Evolutionary conservation across 2,113 vertebrate species (phyloP).

Genomic region (Mesembrinibis cayennensis): DNA sequence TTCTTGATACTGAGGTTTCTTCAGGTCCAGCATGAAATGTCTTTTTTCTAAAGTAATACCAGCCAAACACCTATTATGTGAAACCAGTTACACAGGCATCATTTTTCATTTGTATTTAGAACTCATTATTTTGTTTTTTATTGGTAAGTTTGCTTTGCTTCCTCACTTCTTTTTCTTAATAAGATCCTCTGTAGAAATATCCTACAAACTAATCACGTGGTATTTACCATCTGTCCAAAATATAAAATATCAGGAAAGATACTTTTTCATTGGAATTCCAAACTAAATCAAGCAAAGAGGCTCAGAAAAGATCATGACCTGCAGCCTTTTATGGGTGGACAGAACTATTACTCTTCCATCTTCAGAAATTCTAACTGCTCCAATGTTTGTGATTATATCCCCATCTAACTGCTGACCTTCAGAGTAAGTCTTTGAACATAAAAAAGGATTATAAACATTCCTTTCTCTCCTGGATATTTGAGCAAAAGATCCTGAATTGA

Average conservation of each 20-base stretch:
- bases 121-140: not conserved
- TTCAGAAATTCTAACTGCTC: not conserved
- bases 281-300: not conserved
- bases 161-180: not conserved
- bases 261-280: not conserved
- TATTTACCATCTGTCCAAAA: not conserved
- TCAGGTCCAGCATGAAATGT: not conserved
- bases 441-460: not conserved
- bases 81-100: not conserved
- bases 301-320: not conserved
- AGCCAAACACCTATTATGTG: not conserved
- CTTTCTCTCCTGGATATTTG: not conserved
- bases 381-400: not conserved
- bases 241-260: not conserved
- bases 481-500: not conserved
- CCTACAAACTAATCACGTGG: not conserved
- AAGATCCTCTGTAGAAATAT: not conserved
- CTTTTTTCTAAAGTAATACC: not conserved
- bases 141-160: not conserved
- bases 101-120: not conserved
- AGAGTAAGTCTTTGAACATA: not conserved
- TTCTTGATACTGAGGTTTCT: not conserved
- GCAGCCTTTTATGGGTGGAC: not conserved
- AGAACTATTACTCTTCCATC: not conserved
- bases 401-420: not conserved